Conservation (phyloP, 92 coral and sea anemone species). For the Epizoanthus rinbou region DNA sequence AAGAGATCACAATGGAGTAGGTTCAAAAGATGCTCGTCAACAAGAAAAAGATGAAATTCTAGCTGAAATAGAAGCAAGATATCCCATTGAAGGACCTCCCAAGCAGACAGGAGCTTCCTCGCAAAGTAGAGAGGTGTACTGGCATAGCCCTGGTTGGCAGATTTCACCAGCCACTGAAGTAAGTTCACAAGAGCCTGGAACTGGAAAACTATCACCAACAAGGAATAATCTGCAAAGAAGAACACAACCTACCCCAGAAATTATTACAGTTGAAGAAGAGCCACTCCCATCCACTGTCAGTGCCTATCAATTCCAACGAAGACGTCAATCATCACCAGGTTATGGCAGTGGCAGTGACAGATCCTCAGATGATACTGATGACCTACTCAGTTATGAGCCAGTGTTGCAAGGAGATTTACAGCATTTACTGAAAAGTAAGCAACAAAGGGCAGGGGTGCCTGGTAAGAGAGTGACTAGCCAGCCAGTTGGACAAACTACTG, state of each 20-base stretch:
- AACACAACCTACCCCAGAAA: not conserved
- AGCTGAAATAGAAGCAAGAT: too few species aligned
- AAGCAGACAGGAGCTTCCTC: slow-evolving; percentile 36
- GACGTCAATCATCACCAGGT: not conserved
- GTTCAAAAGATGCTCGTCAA: too few species aligned
- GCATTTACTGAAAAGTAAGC: slow-evolving; percentile 45
- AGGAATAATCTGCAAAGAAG: too few species aligned
- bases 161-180: slow-evolving; percentile 18
- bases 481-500: not conserved
- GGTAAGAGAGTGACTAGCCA: slow-evolving; percentile 8
- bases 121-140: slow-evolving; percentile 4
- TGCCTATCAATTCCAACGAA: not conserved
- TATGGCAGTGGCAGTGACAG: slow-evolving; percentile 1
- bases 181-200: too few species aligned
- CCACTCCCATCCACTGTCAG: not conserved
- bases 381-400: slow-evolving; percentile 79
- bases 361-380: slow-evolving; percentile 81
- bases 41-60: too few species aligned
- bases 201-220: too few species aligned
- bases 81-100: slow-evolving; percentile 17
- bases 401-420: slow-evolving; percentile 76
- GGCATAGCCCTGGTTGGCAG: not conserved
- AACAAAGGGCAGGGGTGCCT: not conserved
- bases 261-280: slow-evolving; percentile 27
- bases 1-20: too few species aligned